Evolutionary conservation across 2,888 invertebrate genomes (phyloP).

Genomic region (Operophtera brumata): DNA sequence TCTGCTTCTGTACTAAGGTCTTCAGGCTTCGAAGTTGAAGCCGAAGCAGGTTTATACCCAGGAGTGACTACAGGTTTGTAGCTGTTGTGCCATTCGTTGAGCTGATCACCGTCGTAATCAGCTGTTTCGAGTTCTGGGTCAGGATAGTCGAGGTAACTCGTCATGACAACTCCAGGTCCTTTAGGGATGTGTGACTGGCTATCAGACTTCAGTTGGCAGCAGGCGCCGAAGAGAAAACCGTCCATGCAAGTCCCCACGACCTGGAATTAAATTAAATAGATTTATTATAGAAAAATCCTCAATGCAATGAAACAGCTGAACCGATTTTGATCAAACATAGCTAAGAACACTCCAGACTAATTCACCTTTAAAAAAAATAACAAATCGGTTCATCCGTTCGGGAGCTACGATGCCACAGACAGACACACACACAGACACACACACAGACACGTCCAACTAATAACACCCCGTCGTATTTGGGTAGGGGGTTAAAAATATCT

Average conservation of each 20-base stretch:
- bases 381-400: too few species aligned
- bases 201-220: conserved; percentile 85
- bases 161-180: conserved; percentile 75
- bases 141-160: conserved; percentile 72
- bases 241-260: conserved; percentile 95
- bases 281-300: too few species aligned
- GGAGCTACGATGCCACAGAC: too few species aligned
- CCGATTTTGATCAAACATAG: too few species aligned
- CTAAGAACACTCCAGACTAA: too few species aligned
- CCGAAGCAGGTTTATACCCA: conserved; percentile 63
- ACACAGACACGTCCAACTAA: too few species aligned
- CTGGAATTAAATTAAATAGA: conserved; percentile 16
- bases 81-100: conserved; percentile 70
- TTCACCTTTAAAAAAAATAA: too few species aligned
- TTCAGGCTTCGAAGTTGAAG: conserved; percentile 49
- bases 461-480: too few species aligned
- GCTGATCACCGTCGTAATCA: conserved; percentile 65
- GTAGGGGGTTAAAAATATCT: too few species aligned
- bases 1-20: conserved; percentile 67
- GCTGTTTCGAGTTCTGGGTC: conserved; percentile 63
- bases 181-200: conserved; percentile 74
- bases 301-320: too few species aligned
- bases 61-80: conserved; percentile 74
- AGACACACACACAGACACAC: too few species aligned
- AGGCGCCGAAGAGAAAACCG: conserved; percentile 95